Percentiles rank a stretch among this genome's conserved stretches.
Evolutionary conservation across 1,140 invertebrate species (phyloP).

Genomic region (Papilio dardanus): DNA sequence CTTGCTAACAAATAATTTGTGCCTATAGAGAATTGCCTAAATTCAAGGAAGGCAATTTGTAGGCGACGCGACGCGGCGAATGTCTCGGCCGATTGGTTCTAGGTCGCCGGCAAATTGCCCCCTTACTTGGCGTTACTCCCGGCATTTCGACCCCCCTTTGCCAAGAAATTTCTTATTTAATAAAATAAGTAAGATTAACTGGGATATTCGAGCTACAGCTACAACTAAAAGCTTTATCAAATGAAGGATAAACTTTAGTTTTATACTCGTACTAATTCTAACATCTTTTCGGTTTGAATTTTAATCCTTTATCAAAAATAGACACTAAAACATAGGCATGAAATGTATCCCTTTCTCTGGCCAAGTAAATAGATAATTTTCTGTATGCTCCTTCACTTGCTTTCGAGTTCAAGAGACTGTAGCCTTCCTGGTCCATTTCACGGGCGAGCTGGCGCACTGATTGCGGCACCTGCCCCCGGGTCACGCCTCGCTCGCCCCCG

Average conservation of each 20-base stretch:
- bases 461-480: slow-evolving; percentile 21
- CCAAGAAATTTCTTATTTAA: background rate
- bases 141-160: background rate
- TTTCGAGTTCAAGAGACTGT: background rate
- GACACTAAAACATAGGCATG: too few species aligned
- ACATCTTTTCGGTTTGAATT: too few species aligned
- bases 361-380: background rate
- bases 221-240: too few species aligned
- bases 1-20: slow-evolving; percentile 10
- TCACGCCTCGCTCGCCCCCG: slow-evolving; percentile 17
- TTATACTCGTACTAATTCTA: too few species aligned
- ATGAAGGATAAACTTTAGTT: too few species aligned
- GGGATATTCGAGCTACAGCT: background rate
- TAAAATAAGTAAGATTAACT: background rate
- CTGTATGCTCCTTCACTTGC: background rate
- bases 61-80: background rate
- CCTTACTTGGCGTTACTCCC: background rate
- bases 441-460: slow-evolving; percentile 15
- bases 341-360: too few species aligned
- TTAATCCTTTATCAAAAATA: too few species aligned
- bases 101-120: slow-evolving; percentile 18
- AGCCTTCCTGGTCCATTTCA: slow-evolving; percentile 19
- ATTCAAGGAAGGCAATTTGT: slow-evolving; percentile 8
- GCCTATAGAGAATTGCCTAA: slow-evolving; percentile 6
- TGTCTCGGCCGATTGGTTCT: background rate